Conservation (phyloP, 2,888 invertebrate species). For the Osmoderma eremita region DNA sequence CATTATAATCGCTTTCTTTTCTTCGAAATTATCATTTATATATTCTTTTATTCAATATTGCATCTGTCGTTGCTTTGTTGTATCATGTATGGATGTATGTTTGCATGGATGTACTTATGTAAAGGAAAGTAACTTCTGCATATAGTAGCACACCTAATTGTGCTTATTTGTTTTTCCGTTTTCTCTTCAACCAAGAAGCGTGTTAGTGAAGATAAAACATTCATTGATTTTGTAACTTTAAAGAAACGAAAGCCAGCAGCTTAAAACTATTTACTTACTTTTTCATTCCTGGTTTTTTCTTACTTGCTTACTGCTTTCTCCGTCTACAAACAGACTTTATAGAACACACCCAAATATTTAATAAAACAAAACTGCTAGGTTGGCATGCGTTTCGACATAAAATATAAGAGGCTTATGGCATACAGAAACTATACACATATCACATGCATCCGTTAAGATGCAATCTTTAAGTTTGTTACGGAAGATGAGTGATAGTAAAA, state of each 20-base stretch:
- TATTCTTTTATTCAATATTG: too few species aligned
- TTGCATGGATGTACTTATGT: too few species aligned
- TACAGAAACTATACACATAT: slow-evolving; percentile 2
- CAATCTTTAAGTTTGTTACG: not conserved
- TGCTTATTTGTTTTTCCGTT: slow-evolving; percentile 26
- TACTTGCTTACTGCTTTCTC: slow-evolving; percentile 30
- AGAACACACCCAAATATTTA: slow-evolving; percentile 32
- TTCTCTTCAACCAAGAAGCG: slow-evolving; percentile 19
- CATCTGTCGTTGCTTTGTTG: too few species aligned
- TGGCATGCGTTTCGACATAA: slow-evolving; percentile 27
- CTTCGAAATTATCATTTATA: too few species aligned
- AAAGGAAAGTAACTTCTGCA: slow-evolving; percentile 30
- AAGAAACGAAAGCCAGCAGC: slow-evolving; percentile 28
- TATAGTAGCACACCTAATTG: slow-evolving; percentile 21
- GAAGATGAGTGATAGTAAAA: too few species aligned
- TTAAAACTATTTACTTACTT: slow-evolving; percentile 16
- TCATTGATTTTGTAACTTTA: slow-evolving; percentile 24
- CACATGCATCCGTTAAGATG: not conserved
- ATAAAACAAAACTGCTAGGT: slow-evolving; percentile 7
- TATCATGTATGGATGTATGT: too few species aligned
- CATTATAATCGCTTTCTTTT: too few species aligned
- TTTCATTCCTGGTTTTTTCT: slow-evolving; percentile 23
- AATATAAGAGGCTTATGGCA: slow-evolving; percentile 21
- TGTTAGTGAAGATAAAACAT: slow-evolving; percentile 34
- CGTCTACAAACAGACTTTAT: slow-evolving; percentile 18